Conservation (phyloP, 2,888 invertebrate genomes). For the Uropetala carovei region DNA sequence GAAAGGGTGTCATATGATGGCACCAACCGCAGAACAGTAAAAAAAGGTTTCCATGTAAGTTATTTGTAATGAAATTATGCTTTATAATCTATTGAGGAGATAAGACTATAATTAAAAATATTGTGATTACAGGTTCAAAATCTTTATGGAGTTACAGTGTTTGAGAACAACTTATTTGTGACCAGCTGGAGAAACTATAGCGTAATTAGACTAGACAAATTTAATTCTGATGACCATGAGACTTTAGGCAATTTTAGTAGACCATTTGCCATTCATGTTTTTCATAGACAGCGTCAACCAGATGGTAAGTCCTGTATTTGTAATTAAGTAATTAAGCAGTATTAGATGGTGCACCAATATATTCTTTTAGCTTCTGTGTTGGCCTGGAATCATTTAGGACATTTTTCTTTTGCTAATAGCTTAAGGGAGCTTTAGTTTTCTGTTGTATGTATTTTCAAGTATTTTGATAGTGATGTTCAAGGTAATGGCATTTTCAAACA, state of each 20-base stretch:
- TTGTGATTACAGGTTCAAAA: conserved; percentile 78
- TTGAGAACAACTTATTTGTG: conserved; percentile 85
- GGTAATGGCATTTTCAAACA: no score
- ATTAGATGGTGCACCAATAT: neutral
- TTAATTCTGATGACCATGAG: conserved; percentile 75
- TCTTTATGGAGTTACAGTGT: conserved; percentile 84
- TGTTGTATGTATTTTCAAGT: no score
- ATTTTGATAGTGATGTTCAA: no score
- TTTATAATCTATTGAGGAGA: conserved; percentile 12
- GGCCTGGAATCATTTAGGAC: no score
- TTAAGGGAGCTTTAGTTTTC: no score
- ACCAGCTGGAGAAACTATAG: conserved; percentile 84
- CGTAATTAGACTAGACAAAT: conserved; percentile 81
- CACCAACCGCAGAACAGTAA: conserved; percentile 79
- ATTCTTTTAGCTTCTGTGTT: no score
- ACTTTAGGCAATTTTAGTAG: conserved; percentile 78
- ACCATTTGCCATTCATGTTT: conserved; percentile 83
- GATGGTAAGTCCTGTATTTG: conserved; percentile 76
- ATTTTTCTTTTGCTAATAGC: no score
- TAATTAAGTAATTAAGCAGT: neutral
- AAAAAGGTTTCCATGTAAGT: conserved; percentile 77
- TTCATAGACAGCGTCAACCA: conserved; percentile 88
- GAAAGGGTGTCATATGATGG: conserved; percentile 89
- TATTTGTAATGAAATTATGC: conserved; percentile 48
- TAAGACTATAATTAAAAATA: neutral